These are phyloP conservation scores for Zaprionus lineosus DNA, from an alignment of 2,888 invertebrate species.

Conservation along the genomic window DNA sequence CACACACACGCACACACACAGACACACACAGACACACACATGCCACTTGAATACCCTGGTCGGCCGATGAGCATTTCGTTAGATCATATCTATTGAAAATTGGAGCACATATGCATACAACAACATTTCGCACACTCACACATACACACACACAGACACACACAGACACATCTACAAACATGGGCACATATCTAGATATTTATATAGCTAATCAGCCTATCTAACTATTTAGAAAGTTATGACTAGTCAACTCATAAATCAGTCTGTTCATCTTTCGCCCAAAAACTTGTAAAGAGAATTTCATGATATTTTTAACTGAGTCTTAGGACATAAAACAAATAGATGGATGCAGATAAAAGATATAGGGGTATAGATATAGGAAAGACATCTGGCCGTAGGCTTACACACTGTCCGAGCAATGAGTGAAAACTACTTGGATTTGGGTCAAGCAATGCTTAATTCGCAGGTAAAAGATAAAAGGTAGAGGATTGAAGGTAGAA, in stretches of 20 bases:
- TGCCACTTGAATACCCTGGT: constrained; percentile 13
- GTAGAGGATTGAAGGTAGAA: no score
- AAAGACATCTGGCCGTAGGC: no score
- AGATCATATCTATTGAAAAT: constrained; percentile 33
- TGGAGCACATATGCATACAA: constrained; percentile 21
- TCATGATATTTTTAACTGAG: neutral
- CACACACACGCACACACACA: neutral
- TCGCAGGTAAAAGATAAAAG: no score
- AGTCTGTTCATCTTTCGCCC: constrained; percentile 10
- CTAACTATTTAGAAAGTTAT: constrained; percentile 45
- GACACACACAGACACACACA: neutral
- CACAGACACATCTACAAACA: neutral
- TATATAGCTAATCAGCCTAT: constrained; percentile 38
- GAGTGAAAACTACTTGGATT: no score
- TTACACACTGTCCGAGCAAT: no score
- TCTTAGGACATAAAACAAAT: neutral
- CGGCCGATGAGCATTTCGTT: neutral
- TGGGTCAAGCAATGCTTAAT: no score
- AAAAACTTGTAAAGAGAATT: constrained; percentile 26
- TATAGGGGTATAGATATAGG: no score
- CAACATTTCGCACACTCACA: neutral
- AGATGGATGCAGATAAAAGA: no score
- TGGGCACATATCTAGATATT: neutral
- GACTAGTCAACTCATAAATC: constrained; percentile 29
- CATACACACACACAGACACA: neutral